phyloP scores from a whole-genome alignment of 2,888 invertebrate genomes.

The Trissolcus japonicus region DNA sequence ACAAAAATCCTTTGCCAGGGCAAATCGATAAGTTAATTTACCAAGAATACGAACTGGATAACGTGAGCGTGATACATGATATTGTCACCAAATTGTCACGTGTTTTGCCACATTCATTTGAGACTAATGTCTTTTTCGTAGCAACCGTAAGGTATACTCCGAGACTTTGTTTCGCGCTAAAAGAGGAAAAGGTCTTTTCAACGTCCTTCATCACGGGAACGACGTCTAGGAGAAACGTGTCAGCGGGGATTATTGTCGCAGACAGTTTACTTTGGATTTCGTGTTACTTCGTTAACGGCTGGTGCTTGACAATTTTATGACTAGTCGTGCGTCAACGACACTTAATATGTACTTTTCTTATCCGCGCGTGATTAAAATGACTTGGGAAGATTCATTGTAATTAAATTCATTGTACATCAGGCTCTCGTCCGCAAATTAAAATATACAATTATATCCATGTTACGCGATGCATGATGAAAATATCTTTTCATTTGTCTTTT shows the following conservation, averaged over 20 bases:
- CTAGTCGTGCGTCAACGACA: conserved; percentile 52
- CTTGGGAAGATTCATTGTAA: conserved; percentile 33
- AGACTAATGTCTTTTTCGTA: conserved; percentile 44
- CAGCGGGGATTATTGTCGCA: conserved; percentile 53
- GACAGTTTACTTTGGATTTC: conserved; percentile 58
- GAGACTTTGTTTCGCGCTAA: conserved; percentile 41
- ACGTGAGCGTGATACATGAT: conserved; percentile 25
- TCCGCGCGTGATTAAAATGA: conserved; percentile 53
- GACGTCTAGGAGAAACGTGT: conserved; percentile 56
- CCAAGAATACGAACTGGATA: conserved; percentile 14
- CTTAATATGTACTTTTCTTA: conserved; percentile 49
- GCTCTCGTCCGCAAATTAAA: not conserved
- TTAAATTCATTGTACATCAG: conserved; percentile 13
- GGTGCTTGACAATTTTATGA: conserved; percentile 56
- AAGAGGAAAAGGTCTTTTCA: conserved; percentile 44
- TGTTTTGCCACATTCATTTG: conserved; percentile 35
- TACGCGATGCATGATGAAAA: not conserved
- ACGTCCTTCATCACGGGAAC: conserved; percentile 55
- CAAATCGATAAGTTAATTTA: conserved; percentile 19
- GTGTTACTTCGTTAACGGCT: conserved; percentile 57
- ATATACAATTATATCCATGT: not conserved
- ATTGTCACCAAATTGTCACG: conserved; percentile 19
- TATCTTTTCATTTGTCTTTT: not conserved
- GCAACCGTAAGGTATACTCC: conserved; percentile 26
- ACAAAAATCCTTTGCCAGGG: not conserved